Conservation (phyloP, 2,888 invertebrate species). For the Clistopyga incitator region DNA sequence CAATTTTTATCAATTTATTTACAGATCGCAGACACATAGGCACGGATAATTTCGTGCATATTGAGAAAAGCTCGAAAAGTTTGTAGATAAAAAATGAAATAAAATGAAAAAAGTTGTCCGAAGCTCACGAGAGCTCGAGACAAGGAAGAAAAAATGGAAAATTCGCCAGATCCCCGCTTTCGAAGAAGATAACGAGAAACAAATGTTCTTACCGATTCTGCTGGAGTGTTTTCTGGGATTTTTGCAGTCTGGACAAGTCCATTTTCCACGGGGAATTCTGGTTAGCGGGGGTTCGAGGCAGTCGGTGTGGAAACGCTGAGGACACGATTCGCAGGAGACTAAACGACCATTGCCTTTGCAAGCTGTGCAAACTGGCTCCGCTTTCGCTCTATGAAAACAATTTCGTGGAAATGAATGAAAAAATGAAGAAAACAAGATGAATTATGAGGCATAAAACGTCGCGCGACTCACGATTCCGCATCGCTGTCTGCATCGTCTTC, state of each 20-base stretch:
- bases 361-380: slow-evolving; percentile 85
- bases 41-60: slow-evolving; percentile 12
- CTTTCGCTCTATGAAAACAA: slow-evolving; percentile 67
- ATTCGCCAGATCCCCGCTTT: slow-evolving; percentile 6
- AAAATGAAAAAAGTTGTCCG: background rate
- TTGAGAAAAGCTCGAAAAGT: background rate
- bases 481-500: slow-evolving; percentile 72
- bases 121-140: slow-evolving; percentile 9
- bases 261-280: slow-evolving; percentile 87
- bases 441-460: slow-evolving; percentile 34
- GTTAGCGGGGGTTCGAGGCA: slow-evolving; percentile 89
- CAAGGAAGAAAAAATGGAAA: slow-evolving; percentile 7
- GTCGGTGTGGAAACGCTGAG: slow-evolving; percentile 89
- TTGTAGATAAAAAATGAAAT: background rate
- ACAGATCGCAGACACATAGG: background rate
- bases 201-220: slow-evolving; percentile 76
- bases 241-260: slow-evolving; percentile 87
- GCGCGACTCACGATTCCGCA: slow-evolving; percentile 71
- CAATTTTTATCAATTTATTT: background rate
- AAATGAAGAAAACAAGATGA: slow-evolving; percentile 37
- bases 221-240: slow-evolving; percentile 79
- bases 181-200: slow-evolving; percentile 20
- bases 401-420: slow-evolving; percentile 13
- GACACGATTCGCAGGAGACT: slow-evolving; percentile 88
- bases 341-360: slow-evolving; percentile 90